Base-by-base conservation (phyloP, 2,888 invertebrate genomes). In the Coecobrya sp. region DNA sequence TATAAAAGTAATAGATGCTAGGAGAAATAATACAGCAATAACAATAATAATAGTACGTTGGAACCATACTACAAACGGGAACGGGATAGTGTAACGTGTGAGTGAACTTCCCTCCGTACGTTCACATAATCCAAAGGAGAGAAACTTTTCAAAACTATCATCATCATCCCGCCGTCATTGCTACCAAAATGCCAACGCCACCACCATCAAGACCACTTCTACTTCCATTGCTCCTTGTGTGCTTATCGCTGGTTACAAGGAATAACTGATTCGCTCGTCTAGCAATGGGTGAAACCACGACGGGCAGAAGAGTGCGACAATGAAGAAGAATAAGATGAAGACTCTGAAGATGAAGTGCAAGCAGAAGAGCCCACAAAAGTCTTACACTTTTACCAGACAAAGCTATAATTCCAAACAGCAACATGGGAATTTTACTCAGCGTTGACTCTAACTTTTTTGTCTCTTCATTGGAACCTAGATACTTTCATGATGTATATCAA, bases 391-490 rank as follows among this genome's bases (percentile, higher is more conserved):
- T n/a, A 55, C 11, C 52, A 70, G 65, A 82, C 82, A 89, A 49
- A 82, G 82, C 68, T 89, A 82, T 89, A 89, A 89, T 89, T 82
- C 89, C 82, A 82, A 82, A 82, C 52, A 70, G 89, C 81, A 89
- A 89, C 89, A 82, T 82, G 89, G 81, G 89, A 89, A 88, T 88
- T 36, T 36, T 52, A 30, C 76, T 59, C n/a, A n/a, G 79, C 65
- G 59, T 79, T 65, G 30, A 8, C 13, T 22, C 55, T 65, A 86
- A 86, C 86, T 87, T 59, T n/a, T 81, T 87, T 87, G 76, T 76
- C 62, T 81, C 81, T 81, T 88, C 88, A 87, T 76, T 73, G 73
- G 52, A 76, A 59, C 59, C 27, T 27, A 55, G 8, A 25, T 52
- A 49, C 30, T 55, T 55, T 55, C 81, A 59, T 55, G 25, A 30